Conservation (phyloP, 2,113 vertebrate species). For the Cebidichthys violaceus region DNA sequence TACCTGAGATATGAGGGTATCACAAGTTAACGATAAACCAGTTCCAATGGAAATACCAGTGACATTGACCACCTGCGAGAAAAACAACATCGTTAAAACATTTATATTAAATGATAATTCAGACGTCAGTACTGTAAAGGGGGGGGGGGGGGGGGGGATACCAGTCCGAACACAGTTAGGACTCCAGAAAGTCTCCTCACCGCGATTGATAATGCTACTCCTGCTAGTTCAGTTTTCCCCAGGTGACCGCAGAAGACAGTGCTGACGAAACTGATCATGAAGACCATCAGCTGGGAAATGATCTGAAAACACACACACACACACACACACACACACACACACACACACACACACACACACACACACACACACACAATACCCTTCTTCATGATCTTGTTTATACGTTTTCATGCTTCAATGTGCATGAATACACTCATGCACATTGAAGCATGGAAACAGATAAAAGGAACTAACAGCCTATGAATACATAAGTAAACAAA, state of each 20-base stretch:
- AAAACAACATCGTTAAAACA: background rate
- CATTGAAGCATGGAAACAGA: too few relatives aligned
- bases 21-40: conserved; percentile 90
- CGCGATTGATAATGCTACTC: background rate
- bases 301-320: background rate
- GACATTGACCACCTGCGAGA: conserved; percentile 89
- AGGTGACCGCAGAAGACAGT: conserved; percentile 15
- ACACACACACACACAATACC: background rate
- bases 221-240: conserved; percentile 15
- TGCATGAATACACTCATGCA: too few relatives aligned
- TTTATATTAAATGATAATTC: background rate
- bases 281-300: conserved; percentile 12
- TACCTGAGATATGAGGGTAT: conserved; percentile 95
- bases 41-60: conserved; percentile 88
- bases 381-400: background rate
- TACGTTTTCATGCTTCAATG: too few relatives aligned
- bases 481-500: too few relatives aligned
- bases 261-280: conserved; percentile 12
- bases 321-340: background rate
- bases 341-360: background rate
- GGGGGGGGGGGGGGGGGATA: background rate
- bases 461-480: too few relatives aligned
- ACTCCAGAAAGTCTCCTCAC: background rate
- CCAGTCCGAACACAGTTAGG: background rate
- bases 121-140: background rate